Evolutionary conservation across 1,140 invertebrate species (phyloP).

Genomic region (Acromyrmex charruanus): DNA sequence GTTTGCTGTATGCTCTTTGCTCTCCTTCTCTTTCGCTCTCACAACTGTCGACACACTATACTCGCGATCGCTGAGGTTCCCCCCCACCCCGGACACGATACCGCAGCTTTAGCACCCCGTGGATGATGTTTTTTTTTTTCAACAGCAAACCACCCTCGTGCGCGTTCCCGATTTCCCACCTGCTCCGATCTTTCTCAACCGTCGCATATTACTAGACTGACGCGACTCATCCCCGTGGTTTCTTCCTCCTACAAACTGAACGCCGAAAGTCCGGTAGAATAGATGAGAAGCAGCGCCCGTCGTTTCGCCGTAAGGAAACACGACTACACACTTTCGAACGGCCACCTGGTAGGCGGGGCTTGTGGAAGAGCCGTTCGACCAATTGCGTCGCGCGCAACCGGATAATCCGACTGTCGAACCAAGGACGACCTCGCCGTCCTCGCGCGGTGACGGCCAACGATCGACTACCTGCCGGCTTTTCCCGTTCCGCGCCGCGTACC

Average conservation of each 20-base stretch:
- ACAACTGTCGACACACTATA: constrained; percentile 52
- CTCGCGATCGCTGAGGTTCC: not conserved
- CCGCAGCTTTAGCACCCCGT: constrained; percentile 63
- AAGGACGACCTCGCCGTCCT: constrained; percentile 64
- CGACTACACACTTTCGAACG: constrained; percentile 85
- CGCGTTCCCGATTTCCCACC: constrained; percentile 60
- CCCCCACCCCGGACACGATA: constrained; percentile 33
- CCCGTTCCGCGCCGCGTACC: constrained; percentile 15
- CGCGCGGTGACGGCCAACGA: constrained; percentile 63
- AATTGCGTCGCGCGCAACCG: constrained; percentile 69
- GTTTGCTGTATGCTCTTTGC: not conserved
- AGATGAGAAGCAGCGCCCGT: constrained; percentile 77
- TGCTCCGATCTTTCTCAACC: constrained; percentile 66
- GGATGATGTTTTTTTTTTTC: not conserved
- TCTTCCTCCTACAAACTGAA: constrained; percentile 76
- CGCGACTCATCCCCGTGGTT: constrained; percentile 79
- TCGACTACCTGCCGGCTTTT: constrained; percentile 54
- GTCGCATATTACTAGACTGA: constrained; percentile 83
- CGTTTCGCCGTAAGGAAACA: constrained; percentile 81
- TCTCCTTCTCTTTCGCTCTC: constrained; percentile 4
- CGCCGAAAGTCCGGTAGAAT: constrained; percentile 7
- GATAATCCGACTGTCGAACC: constrained; percentile 36
- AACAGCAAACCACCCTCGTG: constrained; percentile 72
- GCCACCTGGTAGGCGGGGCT: constrained; percentile 84
- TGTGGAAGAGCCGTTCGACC: constrained; percentile 71